A percentile compares a stretch with the other conserved stretches of the same genome.
phyloP scores from a whole-genome alignment of 2,113 vertebrate species.

The Nibea coibor region DNA sequence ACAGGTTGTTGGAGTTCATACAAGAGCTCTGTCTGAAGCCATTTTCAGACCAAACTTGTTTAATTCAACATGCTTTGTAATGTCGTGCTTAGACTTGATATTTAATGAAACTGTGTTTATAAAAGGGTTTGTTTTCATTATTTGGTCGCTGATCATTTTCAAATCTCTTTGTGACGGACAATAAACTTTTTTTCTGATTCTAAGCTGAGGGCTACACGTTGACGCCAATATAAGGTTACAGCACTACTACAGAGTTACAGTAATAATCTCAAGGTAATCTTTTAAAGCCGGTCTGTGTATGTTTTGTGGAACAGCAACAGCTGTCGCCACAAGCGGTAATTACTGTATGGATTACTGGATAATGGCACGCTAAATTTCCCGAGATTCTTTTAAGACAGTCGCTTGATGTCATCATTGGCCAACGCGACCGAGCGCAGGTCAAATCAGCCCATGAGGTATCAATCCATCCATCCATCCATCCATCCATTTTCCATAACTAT shows the following conservation, averaged over 20 bases:
- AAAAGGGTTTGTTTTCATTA: not conserved
- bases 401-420: slow-evolving; percentile 5
- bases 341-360: not conserved
- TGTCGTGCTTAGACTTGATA: not conserved
- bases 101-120: not conserved
- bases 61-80: no score
- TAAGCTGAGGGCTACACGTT: not conserved
- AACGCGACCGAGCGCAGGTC: not conserved
- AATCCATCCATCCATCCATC: no score
- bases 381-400: not conserved
- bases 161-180: not conserved
- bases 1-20: no score
- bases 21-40: no score
- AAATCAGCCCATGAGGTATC: not conserved
- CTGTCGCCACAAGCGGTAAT: slow-evolving; percentile 30
- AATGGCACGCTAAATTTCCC: not conserved
- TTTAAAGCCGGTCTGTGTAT: not conserved
- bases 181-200: not conserved
- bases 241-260: not conserved
- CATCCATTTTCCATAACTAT: no score
- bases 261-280: not conserved
- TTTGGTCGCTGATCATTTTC: not conserved
- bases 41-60: no score
- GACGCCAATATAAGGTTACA: not conserved
- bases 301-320: slow-evolving; percentile 23